Conservation (phyloP, 2,113 vertebrate genomes). For the Sula dactylatra region DNA sequence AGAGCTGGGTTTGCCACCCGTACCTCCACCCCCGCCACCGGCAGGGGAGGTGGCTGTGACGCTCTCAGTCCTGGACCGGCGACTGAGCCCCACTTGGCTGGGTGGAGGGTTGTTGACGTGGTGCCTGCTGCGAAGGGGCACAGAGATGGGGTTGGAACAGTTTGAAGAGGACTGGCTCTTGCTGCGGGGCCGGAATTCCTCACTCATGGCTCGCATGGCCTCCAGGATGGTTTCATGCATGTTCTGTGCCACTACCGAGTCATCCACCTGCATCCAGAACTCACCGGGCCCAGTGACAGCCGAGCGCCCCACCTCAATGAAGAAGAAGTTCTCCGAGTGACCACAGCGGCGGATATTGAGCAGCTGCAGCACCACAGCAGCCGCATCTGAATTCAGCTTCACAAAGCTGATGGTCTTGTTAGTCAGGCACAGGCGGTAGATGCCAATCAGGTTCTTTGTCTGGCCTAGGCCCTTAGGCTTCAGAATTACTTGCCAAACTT, state of each 20-base stretch:
- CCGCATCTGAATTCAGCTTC: slow-evolving; percentile 87
- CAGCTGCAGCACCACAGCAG: slow-evolving; percentile 87
- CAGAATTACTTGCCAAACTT: slow-evolving; percentile 91
- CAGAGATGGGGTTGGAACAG: slow-evolving; percentile 89
- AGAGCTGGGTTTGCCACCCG: slow-evolving; percentile 75
- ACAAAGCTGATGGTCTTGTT: slow-evolving; percentile 90
- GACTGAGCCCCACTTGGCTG: slow-evolving; percentile 86
- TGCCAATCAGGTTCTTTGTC: slow-evolving; percentile 88
- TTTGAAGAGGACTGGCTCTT: slow-evolving; percentile 90
- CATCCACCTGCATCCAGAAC: slow-evolving; percentile 93
- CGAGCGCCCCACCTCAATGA: slow-evolving; percentile 88
- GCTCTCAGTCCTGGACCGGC: slow-evolving; percentile 83
- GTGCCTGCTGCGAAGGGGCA: slow-evolving; percentile 83
- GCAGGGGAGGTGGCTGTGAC: slow-evolving; percentile 85
- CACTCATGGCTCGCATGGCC: slow-evolving; percentile 90
- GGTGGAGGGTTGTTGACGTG: slow-evolving; percentile 87
- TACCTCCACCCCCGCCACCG: slow-evolving; percentile 68
- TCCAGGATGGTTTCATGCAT: slow-evolving; percentile 92
- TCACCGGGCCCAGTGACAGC: slow-evolving; percentile 86
- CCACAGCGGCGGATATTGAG: slow-evolving; percentile 90
- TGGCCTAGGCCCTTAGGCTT: slow-evolving; percentile 90
- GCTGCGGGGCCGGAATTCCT: slow-evolving; percentile 88
- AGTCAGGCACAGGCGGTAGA: slow-evolving; percentile 90
- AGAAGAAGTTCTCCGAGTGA: slow-evolving; percentile 91
- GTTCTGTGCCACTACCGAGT: slow-evolving; percentile 88